Base-by-base conservation (phyloP, 2,797 vertebrate genomes). In the Megaceryle alcyon region DNA sequence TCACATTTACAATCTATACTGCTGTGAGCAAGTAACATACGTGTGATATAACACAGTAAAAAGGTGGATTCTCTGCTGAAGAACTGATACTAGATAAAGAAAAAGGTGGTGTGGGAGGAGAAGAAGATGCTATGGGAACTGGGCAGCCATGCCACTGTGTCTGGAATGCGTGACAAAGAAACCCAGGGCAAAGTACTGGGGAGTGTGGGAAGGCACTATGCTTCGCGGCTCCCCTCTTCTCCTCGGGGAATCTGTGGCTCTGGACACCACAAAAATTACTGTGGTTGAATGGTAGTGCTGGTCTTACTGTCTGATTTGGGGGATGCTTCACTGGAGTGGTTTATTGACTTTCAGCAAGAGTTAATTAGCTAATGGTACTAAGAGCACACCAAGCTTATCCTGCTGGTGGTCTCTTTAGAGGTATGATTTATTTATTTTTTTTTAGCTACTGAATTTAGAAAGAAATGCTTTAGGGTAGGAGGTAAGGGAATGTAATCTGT, bases 161-260 rank as follows among this genome's bases (percentile, higher is more conserved):
- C 43, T 2, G 2, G 3, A 60, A 4, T 5, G 13, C 2, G 4
- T 29, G 28, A 56, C 44, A 29, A 49, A 70, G 83, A 53, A 76
- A 63, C 10, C n/a, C n/a, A 8, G 0, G 4, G 41, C 17, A 18
- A 59, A 66, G 46, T n/a, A 25, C 35, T 71, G 3, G 2, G 54
- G 72, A 66, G 22, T 63, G 46, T 1, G 4, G 66, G 23, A 23
- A 8, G 10, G 13, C 46, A 39, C 5, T 12, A 6, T 0, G 1
- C 23, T 25, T 53, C 70, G 70, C 7, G 17, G 8, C 17, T 59
- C 22, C 14, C 17, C 31, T 63, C 31, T 49, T 79, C 19, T 65
- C 16, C 12, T 66, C 5, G 1, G 31, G 31, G n/a, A 56, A 64
- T 63, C 68, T 31, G 0, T 0, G 0, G 60, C 71, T 73, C 39